Evolutionary conservation across 2,113 vertebrate genomes (phyloP).

Genomic region (Pseudonaja textilis): DNA sequence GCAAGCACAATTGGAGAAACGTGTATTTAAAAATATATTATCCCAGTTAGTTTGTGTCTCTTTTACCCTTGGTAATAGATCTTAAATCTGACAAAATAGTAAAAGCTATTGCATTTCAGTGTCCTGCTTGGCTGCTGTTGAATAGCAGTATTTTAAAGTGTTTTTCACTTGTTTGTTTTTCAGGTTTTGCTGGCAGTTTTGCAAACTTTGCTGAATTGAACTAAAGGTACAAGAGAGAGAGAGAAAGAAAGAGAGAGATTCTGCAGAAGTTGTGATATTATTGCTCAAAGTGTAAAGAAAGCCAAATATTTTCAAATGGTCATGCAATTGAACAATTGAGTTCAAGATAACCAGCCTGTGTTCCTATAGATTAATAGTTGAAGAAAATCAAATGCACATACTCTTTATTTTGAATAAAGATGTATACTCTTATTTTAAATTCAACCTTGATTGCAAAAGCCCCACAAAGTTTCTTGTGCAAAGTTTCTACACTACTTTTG

Average conservation of each 20-base stretch:
- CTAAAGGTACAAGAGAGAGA: slow-evolving; percentile 8
- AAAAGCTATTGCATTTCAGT: slow-evolving; percentile 39
- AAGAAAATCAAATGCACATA: neutral
- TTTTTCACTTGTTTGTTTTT: slow-evolving; percentile 14
- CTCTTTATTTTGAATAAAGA: neutral
- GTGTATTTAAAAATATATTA: slow-evolving; percentile 29
- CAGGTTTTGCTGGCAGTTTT: slow-evolving; percentile 18
- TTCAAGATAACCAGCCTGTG: neutral
- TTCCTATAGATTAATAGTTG: neutral
- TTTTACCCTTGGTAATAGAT: slow-evolving; percentile 32
- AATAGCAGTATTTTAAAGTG: neutral
- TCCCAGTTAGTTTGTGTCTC: neutral
- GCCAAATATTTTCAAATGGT: neutral
- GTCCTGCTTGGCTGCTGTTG: slow-evolving; percentile 26
- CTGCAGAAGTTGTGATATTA: neutral
- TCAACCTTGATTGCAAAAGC: neutral
- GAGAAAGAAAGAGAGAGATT: neutral
- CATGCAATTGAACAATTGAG: neutral
- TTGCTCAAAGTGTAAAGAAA: slow-evolving; percentile 40
- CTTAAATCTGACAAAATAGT: neutral
- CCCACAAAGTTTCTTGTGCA: neutral
- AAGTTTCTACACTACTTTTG: neutral
- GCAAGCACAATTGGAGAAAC: neutral
- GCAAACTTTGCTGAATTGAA: slow-evolving; percentile 47
- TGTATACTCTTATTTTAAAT: neutral